phyloP scores from a whole-genome alignment of 2,888 invertebrate genomes.

The Eupsilia transversa region DNA sequence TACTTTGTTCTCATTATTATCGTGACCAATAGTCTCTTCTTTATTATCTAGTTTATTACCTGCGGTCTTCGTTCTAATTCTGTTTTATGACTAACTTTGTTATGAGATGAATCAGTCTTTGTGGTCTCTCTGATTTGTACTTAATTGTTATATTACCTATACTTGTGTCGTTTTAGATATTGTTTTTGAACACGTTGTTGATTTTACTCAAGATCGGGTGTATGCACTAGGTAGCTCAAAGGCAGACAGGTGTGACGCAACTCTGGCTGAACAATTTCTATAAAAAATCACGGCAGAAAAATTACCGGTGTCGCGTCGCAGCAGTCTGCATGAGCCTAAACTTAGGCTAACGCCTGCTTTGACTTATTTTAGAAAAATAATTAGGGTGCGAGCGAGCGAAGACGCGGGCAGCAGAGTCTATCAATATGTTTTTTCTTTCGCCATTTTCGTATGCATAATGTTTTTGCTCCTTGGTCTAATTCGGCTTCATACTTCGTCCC shows the following conservation, averaged over 20 bases:
- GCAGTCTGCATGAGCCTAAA: too few species aligned
- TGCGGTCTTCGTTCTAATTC: constrained; percentile 17
- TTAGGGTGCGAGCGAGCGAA: too few species aligned
- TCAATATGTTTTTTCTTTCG: background rate
- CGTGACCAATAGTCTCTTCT: constrained; percentile 15
- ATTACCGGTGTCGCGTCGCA: too few species aligned
- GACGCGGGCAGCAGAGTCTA: too few species aligned
- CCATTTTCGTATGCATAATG: background rate
- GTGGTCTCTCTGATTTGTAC: background rate
- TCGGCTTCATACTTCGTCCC: background rate
- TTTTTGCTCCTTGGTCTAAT: background rate
- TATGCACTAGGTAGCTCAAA: too few species aligned
- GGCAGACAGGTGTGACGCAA: too few species aligned
- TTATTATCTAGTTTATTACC: constrained; percentile 18
- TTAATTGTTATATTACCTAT: background rate
- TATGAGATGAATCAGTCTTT: background rate
- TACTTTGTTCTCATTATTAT: constrained; percentile 15
- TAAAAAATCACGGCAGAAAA: too few species aligned
- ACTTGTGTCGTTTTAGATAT: background rate
- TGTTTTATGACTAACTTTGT: constrained; percentile 13
- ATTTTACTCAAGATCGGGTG: too few species aligned
- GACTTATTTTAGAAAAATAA: too few species aligned
- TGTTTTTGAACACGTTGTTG: too few species aligned
- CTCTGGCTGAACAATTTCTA: too few species aligned
- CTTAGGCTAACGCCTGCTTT: too few species aligned